Percentiles rank a stretch among this genome's conserved stretches.
Conservation (phyloP, 2,113 vertebrate species). For the Tenrec ecaudatus region DNA sequence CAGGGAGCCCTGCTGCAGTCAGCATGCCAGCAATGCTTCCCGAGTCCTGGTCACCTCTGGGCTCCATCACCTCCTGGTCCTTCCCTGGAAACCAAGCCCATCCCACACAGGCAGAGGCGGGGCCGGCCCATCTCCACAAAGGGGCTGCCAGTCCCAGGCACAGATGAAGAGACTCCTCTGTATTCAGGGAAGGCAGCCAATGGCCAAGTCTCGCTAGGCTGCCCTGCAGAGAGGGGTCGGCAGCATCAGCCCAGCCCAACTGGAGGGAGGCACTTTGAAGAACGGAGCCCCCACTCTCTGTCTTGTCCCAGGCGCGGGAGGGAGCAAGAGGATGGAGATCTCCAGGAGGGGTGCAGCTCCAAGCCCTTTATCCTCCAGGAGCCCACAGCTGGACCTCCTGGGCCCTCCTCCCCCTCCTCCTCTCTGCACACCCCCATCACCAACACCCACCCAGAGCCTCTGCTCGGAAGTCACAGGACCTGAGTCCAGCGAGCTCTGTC, state of each 20-base stretch:
- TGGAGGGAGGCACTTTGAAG: not conserved
- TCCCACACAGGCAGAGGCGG: not conserved
- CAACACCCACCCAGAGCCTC: not conserved
- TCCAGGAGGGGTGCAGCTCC: not conserved
- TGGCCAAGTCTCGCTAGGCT: not conserved
- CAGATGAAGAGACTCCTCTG: slow-evolving; percentile 60
- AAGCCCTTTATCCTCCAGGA: not conserved
- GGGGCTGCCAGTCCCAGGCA: slow-evolving; percentile 80
- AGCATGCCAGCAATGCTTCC: not conserved
- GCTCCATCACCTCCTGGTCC: not conserved
- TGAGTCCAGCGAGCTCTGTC: not conserved
- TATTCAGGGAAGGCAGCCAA: slow-evolving; percentile 47
- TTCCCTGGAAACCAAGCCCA: slow-evolving; percentile 43
- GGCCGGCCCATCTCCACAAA: slow-evolving; percentile 68
- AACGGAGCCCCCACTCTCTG: not conserved
- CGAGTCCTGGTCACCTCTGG: not conserved
- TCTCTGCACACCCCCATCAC: too few species aligned
- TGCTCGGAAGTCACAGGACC: slow-evolving; percentile 40
- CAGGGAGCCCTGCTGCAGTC: not conserved
- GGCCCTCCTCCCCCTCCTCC: not conserved
- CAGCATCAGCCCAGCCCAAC: not conserved
- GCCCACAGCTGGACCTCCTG: not conserved
- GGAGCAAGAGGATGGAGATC: not conserved
- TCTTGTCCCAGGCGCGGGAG: not conserved
- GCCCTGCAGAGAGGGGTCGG: not conserved